Conservation (phyloP, 2,113 vertebrate genomes). For the Podocnemis expansa region DNA sequence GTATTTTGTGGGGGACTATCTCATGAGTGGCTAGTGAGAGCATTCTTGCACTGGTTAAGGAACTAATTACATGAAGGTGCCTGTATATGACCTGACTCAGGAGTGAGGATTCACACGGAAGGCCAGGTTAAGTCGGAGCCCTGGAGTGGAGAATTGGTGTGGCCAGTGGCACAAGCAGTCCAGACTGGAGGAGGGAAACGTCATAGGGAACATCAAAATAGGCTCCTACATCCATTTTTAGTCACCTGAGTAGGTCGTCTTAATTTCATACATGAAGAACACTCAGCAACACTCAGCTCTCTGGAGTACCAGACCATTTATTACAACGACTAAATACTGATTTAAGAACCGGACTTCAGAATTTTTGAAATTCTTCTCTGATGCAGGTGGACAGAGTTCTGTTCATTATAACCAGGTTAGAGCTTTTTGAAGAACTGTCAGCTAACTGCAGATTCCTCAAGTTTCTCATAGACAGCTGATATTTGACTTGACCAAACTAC, state of each 20-base stretch:
- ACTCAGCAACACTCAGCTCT: neutral
- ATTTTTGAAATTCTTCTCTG: neutral
- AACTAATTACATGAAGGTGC: too few relatives aligned
- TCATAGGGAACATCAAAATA: neutral
- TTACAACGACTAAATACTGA: neutral
- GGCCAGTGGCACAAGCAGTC: too few relatives aligned
- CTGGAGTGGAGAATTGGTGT: too few relatives aligned
- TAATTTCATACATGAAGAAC: neutral
- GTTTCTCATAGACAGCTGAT: neutral
- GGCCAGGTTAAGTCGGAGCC: too few relatives aligned
- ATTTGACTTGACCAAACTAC: neutral
- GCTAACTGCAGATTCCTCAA: neutral
- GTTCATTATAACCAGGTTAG: neutral
- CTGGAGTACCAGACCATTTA: neutral
- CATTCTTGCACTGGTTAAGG: too few relatives aligned
- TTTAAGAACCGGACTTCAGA: neutral
- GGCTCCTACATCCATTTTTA: neutral
- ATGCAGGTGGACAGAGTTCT: neutral
- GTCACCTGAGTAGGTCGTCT: neutral
- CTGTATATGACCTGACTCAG: too few relatives aligned
- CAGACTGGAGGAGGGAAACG: too few relatives aligned
- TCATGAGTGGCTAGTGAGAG: too few relatives aligned
- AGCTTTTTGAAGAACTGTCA: neutral
- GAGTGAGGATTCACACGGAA: too few relatives aligned
- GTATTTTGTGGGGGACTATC: too few relatives aligned